Evolutionary conservation across 2,797 vertebrate genomes (phyloP).

Genomic region (Anisognathus igniventris): DNA sequence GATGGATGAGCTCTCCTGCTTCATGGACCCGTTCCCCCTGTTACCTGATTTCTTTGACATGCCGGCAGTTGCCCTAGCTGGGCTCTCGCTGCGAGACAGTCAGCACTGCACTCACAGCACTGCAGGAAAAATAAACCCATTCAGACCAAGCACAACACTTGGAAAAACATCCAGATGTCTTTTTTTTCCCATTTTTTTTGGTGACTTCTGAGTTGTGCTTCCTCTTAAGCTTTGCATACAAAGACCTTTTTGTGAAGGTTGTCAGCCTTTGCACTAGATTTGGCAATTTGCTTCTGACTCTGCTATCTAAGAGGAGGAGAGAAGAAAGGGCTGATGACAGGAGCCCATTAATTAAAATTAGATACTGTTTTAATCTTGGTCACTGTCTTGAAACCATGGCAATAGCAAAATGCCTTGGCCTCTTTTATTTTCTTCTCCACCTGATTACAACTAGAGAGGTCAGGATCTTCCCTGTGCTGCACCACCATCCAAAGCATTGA

Average conservation of each 20-base stretch:
- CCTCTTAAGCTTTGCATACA: slow-evolving; percentile 6
- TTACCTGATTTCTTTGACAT: slow-evolving; percentile 43
- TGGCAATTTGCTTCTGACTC: not conserved
- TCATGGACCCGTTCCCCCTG: not conserved
- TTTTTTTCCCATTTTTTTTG: not conserved
- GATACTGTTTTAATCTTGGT: not conserved
- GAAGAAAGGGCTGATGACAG: not conserved
- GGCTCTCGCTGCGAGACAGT: slow-evolving; percentile 40
- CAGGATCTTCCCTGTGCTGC: not conserved
- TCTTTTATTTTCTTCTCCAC: not conserved
- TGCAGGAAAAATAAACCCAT: slow-evolving; percentile 66
- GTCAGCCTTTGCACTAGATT: not conserved
- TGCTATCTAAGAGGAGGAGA: not conserved
- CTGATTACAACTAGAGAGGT: not conserved
- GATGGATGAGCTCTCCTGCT: slow-evolving; percentile 63
- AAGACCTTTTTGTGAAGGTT: slow-evolving; percentile 19
- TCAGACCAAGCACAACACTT: slow-evolving; percentile 49
- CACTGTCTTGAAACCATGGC: not conserved
- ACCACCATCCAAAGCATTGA: not conserved
- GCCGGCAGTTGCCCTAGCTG: not conserved
- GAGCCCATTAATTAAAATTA: slow-evolving; percentile 4
- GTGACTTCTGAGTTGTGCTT: not conserved
- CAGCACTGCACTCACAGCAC: not conserved
- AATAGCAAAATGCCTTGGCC: not conserved
- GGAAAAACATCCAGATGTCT: slow-evolving; percentile 11